A percentile compares a stretch with the other conserved stretches of the same genome.
These are phyloP conservation scores for Aphodius granarius DNA, from an alignment of 2,888 invertebrate genomes.

Conservation along the genomic window DNA sequence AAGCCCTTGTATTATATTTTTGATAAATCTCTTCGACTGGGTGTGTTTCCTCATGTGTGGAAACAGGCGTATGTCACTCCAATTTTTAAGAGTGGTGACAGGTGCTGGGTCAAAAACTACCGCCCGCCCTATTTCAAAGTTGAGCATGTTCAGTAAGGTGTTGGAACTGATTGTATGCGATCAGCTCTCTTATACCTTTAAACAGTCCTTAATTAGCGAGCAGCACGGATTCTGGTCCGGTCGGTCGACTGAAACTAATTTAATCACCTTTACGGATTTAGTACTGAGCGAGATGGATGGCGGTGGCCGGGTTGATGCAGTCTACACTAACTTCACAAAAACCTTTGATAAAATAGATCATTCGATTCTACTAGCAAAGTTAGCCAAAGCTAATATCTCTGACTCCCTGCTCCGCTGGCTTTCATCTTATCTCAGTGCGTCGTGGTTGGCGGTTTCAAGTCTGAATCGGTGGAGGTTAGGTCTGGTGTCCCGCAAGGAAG, in stretches of 20 bases:
- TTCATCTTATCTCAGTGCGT: too few species aligned
- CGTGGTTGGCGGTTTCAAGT: too few species aligned
- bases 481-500: too few species aligned
- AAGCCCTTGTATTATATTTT: too few species aligned
- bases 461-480: too few species aligned
- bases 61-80: conserved; percentile 8
- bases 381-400: too few species aligned
- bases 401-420: too few species aligned
- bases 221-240: background rate
- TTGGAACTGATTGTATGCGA: background rate
- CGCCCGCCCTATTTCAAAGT: conserved; percentile 5
- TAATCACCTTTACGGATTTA: background rate
- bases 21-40: conserved; percentile 9
- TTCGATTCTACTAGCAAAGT: too few species aligned
- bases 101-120: conserved; percentile 8
- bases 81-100: conserved; percentile 11
- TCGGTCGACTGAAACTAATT: background rate
- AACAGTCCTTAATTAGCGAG: background rate
- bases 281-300: background rate
- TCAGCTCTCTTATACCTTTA: background rate
- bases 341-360: too few species aligned
- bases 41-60: background rate
- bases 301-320: background rate
- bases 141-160: background rate
- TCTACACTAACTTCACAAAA: too few species aligned